Conservation (phyloP, 2,797 vertebrate species). For the Neostethus bicornis region DNA sequence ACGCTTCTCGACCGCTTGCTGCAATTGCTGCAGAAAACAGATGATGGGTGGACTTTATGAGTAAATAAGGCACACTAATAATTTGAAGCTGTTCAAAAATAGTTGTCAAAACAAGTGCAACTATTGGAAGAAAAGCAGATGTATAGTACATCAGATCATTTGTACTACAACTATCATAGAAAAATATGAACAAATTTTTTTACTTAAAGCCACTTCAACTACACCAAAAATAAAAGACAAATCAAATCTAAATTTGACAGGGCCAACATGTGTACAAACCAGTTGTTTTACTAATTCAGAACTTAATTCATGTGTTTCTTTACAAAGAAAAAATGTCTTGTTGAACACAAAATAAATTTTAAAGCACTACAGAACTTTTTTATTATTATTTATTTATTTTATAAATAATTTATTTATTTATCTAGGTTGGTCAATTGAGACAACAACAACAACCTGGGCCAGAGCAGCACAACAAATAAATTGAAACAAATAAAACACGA, state of each 20-base stretch:
- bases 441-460: too few species aligned
- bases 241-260: conserved; percentile 9
- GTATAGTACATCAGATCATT: too few species aligned
- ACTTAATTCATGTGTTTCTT: conserved; percentile 7
- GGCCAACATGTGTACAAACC: neutral
- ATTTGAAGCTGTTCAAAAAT: neutral
- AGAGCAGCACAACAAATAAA: conserved; percentile 3
- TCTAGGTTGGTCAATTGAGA: too few species aligned
- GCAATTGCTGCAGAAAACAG: conserved; percentile 72
- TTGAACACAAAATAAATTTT: conserved; percentile 1
- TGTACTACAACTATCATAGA: neutral
- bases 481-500: neutral
- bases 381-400: too few species aligned
- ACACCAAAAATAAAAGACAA: conserved; percentile 16
- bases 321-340: conserved; percentile 16
- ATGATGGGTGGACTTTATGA: neutral
- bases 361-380: conserved; percentile 23
- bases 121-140: neutral
- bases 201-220: conserved; percentile 5
- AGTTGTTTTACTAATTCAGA: neutral
- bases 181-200: conserved; percentile 6
- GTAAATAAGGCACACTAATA: conserved; percentile 1
- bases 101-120: neutral
- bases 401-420: too few species aligned
- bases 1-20: conserved; percentile 81